Evolutionary conservation across 2,113 vertebrate species (phyloP).

Genomic region (Grammomys surdaster): DNA sequence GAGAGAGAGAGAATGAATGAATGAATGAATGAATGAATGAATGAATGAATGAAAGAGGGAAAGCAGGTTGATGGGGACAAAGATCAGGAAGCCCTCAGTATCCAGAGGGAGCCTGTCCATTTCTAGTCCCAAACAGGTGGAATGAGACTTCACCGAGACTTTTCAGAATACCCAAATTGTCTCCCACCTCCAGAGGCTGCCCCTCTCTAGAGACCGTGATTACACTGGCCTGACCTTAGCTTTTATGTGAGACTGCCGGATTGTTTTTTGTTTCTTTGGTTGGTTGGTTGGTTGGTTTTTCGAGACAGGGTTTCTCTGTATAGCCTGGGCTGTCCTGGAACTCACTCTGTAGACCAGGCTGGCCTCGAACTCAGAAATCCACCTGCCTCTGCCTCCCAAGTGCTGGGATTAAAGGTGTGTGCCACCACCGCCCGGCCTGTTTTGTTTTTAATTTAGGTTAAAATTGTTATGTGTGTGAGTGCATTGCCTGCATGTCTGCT

Average conservation of each 20-base stretch:
- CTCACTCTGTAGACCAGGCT: too few relatives aligned
- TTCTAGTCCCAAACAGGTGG: background rate
- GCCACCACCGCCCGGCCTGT: too few relatives aligned
- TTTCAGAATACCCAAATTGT: background rate
- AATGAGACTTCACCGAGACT: background rate
- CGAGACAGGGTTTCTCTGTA: too few relatives aligned
- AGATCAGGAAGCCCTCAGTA: background rate
- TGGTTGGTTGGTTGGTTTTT: too few relatives aligned
- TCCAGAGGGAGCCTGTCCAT: background rate
- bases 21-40: too few relatives aligned
- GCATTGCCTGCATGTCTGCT: background rate
- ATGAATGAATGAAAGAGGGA: too few relatives aligned
- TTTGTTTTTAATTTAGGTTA: background rate
- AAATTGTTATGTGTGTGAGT: background rate
- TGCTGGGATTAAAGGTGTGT: too few relatives aligned
- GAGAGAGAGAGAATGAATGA: background rate
- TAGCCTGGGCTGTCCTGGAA: too few relatives aligned
- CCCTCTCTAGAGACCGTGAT: too few relatives aligned
- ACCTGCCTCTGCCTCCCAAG: too few relatives aligned
- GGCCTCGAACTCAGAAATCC: too few relatives aligned
- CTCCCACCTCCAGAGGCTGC: background rate
- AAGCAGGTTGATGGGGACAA: too few relatives aligned
- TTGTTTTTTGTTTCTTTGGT: background rate
- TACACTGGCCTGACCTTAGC: background rate
- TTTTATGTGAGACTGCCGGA: background rate